Evolutionary conservation across 2,797 vertebrate species (phyloP), one percentile per base, ranked within the genome.

Genomic region (Dryobates pubescens): DNA sequence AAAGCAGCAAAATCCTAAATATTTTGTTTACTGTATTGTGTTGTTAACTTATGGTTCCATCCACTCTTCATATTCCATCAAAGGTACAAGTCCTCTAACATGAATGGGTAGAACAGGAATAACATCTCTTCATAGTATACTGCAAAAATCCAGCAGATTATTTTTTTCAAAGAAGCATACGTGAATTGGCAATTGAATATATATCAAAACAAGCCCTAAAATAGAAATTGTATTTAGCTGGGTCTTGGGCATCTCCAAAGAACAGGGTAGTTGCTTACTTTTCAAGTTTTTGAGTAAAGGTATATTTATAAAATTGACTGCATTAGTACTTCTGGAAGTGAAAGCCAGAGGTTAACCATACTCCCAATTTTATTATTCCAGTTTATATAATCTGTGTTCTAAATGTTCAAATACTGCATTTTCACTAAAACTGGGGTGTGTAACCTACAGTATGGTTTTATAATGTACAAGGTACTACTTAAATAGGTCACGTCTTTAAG

Each of bases 61-160:
- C 26, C 9, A 41, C 59, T 72, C 18, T 88, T 90, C 23, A 65
- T 58, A 84, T 75, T 56, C 47, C 24, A 45, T 47, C 69, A 76
- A 57, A 69, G 32, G 71, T 43, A 56, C 7, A 71, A 74, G 71
- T 74, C 34, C 34, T 71, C 73, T 71, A 94, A 87, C 17, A 32
- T 63, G 92, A 91, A 92, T 72, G 34, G 80, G 69, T 47, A 95
- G 76, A 65, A 75, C 9, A 49, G 65, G 69, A 89, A n/a, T 43
- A 94, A 75, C 58, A 95, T 75, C 78, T 96, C 82, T 87, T 94
- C 49, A 30, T 19, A 75, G 47, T 58, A 80, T 14, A 41, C 19
- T 51, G n/a, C 65, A 82, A 86, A 89, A 69, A 81, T 79, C 32
- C 70, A 80, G 24, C 38, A 80, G 47, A 76, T 10, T 56, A 54